These are phyloP conservation scores for Labeo rohita DNA, from an alignment of 2,113 vertebrate species.

Conservation along the genomic window DNA sequence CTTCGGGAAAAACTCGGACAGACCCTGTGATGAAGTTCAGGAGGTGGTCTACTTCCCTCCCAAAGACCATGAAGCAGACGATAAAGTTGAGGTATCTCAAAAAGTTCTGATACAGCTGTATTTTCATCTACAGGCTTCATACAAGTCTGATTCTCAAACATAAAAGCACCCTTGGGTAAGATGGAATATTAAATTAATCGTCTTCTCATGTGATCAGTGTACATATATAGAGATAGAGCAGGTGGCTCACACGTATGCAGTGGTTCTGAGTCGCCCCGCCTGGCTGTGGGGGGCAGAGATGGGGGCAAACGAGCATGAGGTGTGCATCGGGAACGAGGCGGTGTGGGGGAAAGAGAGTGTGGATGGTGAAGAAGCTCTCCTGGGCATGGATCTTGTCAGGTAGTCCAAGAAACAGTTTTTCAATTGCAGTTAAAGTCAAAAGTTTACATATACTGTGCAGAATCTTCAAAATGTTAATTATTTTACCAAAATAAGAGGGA, in stretches of 20 bases:
- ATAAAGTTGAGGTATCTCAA: constrained; percentile 80
- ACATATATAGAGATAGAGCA: constrained; percentile 91
- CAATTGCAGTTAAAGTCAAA: background rate
- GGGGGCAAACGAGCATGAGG: constrained; percentile 94
- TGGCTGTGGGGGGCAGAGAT: constrained; percentile 99
- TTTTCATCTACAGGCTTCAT: background rate
- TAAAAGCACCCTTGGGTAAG: background rate
- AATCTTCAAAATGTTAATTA: too few species aligned
- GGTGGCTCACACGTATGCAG: constrained; percentile 79
- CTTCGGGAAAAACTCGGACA: constrained; percentile 96
- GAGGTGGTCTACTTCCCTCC: constrained; percentile 86
- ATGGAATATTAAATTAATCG: background rate
- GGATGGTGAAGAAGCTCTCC: constrained; percentile 82
- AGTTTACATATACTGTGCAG: too few species aligned
- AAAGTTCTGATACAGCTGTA: background rate
- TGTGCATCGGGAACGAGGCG: constrained; percentile 96
- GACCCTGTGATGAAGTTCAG: constrained; percentile 91
- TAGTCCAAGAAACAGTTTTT: constrained; percentile 55
- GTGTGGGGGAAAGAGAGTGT: constrained; percentile 89
- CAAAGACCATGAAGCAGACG: constrained; percentile 66
- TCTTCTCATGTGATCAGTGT: constrained; percentile 75
- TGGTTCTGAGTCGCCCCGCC: constrained; percentile 91
- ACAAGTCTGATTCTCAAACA: too few species aligned
- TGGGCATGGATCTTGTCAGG: constrained; percentile 98
- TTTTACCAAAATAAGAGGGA: too few species aligned